Conservation (phyloP, 2,888 invertebrate species). For the Cantharis lateralis region DNA sequence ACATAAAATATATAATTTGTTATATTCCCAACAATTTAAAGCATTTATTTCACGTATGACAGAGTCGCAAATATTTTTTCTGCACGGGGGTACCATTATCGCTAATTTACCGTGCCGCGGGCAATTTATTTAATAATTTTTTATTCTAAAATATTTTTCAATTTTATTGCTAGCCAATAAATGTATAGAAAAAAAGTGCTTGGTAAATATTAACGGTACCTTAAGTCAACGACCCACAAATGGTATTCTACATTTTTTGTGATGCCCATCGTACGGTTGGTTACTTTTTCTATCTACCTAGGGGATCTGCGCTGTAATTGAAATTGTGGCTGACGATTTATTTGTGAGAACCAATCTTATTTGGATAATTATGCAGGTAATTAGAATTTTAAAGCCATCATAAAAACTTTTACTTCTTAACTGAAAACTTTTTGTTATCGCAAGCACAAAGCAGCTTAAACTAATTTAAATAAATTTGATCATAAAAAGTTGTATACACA, state of each 20-base stretch:
- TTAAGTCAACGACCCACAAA: neutral
- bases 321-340: neutral
- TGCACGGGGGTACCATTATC: neutral
- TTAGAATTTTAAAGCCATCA: neutral
- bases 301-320: neutral
- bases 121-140: neutral
- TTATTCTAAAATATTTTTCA: neutral
- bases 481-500: neutral
- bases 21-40: neutral
- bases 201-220: neutral
- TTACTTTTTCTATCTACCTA: neutral
- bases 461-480: neutral
- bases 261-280: neutral
- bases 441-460: neutral
- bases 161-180: neutral
- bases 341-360: neutral
- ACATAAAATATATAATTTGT: neutral
- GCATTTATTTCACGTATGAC: neutral
- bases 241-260: neutral
- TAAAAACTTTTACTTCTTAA: neutral
- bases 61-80: neutral
- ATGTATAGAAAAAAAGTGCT: neutral
- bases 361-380: neutral
- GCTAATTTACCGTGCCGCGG: neutral
- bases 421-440: neutral